These are phyloP conservation scores for Peromyscus aztecus DNA, from an alignment of 2,797 vertebrate species.

Conservation along the genomic window DNA sequence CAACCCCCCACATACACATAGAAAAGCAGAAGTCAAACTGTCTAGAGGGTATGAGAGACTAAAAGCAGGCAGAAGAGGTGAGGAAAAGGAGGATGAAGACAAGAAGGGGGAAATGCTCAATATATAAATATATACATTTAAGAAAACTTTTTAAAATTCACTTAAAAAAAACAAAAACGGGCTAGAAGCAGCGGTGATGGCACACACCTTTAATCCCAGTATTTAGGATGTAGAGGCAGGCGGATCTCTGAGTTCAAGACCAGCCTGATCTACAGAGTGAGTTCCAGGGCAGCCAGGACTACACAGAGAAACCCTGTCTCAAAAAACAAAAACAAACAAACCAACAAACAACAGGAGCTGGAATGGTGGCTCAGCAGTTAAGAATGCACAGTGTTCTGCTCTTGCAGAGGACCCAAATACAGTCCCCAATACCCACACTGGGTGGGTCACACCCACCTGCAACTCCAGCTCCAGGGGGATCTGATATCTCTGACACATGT, in stretches of 20 bases:
- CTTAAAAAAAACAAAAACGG: neutral
- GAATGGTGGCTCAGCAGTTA: neutral
- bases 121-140: neutral
- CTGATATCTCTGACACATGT: neutral
- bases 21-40: neutral
- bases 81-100: neutral
- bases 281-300: neutral
- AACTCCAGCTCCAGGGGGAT: neutral
- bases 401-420: neutral
- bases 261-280: neutral
- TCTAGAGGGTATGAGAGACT: neutral
- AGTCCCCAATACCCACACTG: neutral
- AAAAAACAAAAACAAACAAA: neutral
- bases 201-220: neutral
- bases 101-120: neutral
- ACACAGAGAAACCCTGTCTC: neutral
- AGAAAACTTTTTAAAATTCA: neutral
- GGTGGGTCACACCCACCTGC: neutral
- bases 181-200: neutral
- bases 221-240: neutral
- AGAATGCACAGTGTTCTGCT: neutral
- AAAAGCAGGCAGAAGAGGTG: neutral
- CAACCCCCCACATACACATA: neutral
- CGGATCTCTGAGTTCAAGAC: neutral
- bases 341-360: neutral